Evolutionary conservation across 1,140 invertebrate species (phyloP).

Genomic region (Anoplolepis gracilipes): DNA sequence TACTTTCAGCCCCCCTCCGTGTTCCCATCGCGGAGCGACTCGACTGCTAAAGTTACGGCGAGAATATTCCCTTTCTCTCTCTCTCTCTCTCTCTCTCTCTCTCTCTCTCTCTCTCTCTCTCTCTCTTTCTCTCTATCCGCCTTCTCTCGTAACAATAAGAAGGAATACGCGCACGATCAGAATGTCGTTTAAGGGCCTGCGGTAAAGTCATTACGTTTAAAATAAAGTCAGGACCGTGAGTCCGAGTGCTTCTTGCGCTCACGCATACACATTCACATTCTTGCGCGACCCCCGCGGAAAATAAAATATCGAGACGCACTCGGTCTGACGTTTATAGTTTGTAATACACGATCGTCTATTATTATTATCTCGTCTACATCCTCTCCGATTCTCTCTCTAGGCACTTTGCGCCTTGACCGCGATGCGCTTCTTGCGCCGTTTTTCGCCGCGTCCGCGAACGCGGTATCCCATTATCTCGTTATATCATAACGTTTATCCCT

Average conservation of each 20-base stretch:
- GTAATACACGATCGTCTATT: constrained; percentile 76
- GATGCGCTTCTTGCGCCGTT: constrained; percentile 53
- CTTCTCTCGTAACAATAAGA: constrained; percentile 71
- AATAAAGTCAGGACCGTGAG: constrained; percentile 65
- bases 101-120: constrained; percentile 25
- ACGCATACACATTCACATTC: constrained; percentile 6
- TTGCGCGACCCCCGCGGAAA: constrained; percentile 68
- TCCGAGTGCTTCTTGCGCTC: constrained; percentile 58
- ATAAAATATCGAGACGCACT: constrained; percentile 65
- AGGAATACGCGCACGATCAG: constrained; percentile 69
- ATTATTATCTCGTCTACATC: constrained; percentile 75
- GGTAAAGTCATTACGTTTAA: constrained; percentile 71
- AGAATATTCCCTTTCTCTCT: constrained; percentile 46
- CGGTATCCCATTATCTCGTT: constrained; percentile 54
- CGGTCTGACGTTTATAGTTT: constrained; percentile 73
- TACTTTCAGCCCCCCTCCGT: constrained; percentile 62
- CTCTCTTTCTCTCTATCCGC: not conserved
- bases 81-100: not conserved
- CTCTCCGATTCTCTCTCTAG: constrained; percentile 57
- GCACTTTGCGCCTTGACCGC: constrained; percentile 54
- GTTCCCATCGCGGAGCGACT: constrained; percentile 49
- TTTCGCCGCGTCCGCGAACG: constrained; percentile 38
- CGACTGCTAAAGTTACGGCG: constrained; percentile 67
- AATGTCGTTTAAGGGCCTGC: constrained; percentile 73
- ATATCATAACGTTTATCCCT: constrained; percentile 40